These are phyloP conservation scores for Melanotus villosus DNA, from an alignment of 2,888 invertebrate species.

Conservation along the genomic window DNA sequence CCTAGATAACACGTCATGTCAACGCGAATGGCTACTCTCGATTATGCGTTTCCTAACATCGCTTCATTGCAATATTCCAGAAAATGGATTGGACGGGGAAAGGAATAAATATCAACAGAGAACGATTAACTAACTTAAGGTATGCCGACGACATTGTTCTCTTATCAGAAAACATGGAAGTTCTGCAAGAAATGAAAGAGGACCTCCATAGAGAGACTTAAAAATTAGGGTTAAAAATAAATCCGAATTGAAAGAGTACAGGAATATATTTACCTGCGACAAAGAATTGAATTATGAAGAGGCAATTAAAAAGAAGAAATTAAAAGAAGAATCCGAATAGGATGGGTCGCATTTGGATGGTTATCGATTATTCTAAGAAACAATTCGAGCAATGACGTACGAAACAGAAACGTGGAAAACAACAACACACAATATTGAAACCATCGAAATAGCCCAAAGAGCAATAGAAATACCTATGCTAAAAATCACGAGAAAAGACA, in stretches of 20 bases:
- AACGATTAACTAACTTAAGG: too few relatives aligned
- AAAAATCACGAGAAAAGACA: background rate
- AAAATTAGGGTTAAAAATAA: background rate
- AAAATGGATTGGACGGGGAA: too few relatives aligned
- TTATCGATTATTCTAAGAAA: background rate
- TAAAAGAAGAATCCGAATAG: slow-evolving; percentile 1
- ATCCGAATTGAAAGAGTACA: background rate
- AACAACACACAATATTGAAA: slow-evolving; percentile 1
- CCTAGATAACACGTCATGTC: too few relatives aligned
- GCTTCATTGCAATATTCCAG: too few relatives aligned
- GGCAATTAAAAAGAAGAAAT: background rate
- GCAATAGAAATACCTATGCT: background rate
- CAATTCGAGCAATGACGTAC: background rate
- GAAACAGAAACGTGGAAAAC: background rate
- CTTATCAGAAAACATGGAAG: too few relatives aligned
- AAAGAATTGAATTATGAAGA: background rate
- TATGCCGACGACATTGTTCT: too few relatives aligned
- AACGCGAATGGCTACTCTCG: too few relatives aligned
- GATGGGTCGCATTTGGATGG: slow-evolving; percentile 2
- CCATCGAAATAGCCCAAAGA: background rate
- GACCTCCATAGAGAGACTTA: background rate
- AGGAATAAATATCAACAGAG: too few relatives aligned
- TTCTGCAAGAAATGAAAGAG: too few relatives aligned
- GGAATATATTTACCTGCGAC: background rate
- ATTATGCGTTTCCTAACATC: too few relatives aligned